Conservation (phyloP, 2,797 vertebrate genomes). For the Galaxias olidus region DNA sequence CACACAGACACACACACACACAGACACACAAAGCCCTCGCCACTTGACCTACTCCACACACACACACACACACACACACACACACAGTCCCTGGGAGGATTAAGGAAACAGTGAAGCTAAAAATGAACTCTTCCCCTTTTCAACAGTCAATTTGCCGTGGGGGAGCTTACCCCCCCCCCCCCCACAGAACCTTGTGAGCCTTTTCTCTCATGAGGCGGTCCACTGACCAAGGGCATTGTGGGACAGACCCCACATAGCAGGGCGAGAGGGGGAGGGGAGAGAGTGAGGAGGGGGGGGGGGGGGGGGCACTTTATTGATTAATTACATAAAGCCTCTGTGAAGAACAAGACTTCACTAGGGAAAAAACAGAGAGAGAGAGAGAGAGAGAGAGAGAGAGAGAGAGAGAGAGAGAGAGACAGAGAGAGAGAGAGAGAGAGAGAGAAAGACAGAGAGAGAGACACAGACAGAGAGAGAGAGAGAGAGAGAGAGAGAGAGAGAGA, state of each 20-base stretch:
- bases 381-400: background rate
- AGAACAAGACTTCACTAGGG: background rate
- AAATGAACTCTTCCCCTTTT: conserved; percentile 54
- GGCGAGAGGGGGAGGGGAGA: background rate
- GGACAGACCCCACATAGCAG: conserved; percentile 12
- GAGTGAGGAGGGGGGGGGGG: background rate
- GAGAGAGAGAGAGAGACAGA: background rate
- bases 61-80: conserved; percentile 14
- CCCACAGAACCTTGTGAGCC: conserved; percentile 36
- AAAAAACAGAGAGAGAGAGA: too few relatives aligned
- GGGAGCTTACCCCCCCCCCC: conserved; percentile 59
- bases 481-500: too few relatives aligned
- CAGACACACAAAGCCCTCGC: conserved; percentile 7
- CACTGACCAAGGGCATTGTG: conserved; percentile 58
- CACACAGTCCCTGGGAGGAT: conserved; percentile 44
- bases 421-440: too few relatives aligned
- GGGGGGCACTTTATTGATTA: background rate
- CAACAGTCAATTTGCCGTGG: conserved; percentile 61
- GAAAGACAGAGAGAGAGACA: too few relatives aligned
- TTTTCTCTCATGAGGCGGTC: too few relatives aligned
- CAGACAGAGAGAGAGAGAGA: too few relatives aligned
- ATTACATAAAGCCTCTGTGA: background rate
- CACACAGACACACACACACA: background rate
- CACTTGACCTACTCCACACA: background rate
- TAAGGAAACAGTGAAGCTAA: conserved; percentile 50